phyloP scores from a whole-genome alignment of 1,140 invertebrate genomes.

The Bombus waltoni region DNA sequence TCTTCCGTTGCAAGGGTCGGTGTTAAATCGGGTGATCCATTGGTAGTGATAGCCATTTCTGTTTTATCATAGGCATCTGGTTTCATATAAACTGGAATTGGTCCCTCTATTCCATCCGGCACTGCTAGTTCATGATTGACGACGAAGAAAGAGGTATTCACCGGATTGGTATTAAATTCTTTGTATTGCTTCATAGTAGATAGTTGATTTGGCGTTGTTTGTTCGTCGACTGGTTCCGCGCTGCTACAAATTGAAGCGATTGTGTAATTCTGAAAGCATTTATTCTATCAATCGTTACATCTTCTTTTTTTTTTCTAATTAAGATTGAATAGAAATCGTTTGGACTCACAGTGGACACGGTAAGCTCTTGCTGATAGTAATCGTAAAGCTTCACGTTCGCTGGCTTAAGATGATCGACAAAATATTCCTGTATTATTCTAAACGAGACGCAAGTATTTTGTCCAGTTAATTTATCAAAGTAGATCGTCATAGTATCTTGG shows the following conservation, averaged over 20 bases:
- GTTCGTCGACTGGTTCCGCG: constrained; percentile 64
- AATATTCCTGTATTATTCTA: constrained; percentile 78
- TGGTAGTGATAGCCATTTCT: not conserved
- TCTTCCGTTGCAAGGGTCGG: not conserved
- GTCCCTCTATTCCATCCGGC: constrained; percentile 84
- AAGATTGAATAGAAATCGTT: not conserved
- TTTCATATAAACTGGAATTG: constrained; percentile 81
- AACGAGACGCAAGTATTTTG: constrained; percentile 82
- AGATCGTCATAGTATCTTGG: constrained; percentile 80
- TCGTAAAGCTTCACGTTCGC: constrained; percentile 87
- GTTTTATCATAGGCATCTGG: constrained; percentile 66
- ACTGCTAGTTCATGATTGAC: constrained; percentile 84
- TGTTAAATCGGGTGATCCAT: not conserved
- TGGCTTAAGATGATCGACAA: constrained; percentile 83
- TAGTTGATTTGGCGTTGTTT: constrained; percentile 62
- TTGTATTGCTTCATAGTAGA: constrained; percentile 45
- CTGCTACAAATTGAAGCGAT: constrained; percentile 74
- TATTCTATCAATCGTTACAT: not conserved
- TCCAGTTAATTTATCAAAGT: constrained; percentile 81
- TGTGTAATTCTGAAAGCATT: constrained; percentile 71
- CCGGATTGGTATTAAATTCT: not conserved
- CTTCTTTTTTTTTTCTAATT: not conserved
- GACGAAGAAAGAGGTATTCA: constrained; percentile 78
- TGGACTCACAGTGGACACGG: constrained; percentile 72
- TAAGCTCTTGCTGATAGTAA: constrained; percentile 86